Evolutionary conservation across 2,113 vertebrate genomes (phyloP).

Genomic region (Mesoclemmys tuberculata): DNA sequence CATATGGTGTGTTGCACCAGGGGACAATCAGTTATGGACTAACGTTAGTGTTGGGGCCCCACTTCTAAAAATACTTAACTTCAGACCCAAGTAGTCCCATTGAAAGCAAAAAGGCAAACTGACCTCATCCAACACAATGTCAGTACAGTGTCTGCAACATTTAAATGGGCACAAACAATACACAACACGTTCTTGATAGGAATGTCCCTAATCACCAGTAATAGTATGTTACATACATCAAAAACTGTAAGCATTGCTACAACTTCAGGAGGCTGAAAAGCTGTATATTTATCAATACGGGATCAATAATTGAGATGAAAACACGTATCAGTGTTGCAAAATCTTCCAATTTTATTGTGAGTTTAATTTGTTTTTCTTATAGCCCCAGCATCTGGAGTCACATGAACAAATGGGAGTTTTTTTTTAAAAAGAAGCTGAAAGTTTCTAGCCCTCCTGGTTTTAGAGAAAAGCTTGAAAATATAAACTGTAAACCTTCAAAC

Average conservation of each 20-base stretch:
- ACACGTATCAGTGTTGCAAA: not conserved
- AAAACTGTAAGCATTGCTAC: not conserved
- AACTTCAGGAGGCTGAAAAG: not conserved
- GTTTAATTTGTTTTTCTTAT: not conserved
- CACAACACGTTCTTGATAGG: not conserved
- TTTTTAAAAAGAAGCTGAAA: not conserved
- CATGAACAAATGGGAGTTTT: not conserved
- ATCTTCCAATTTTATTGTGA: not conserved
- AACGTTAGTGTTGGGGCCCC: not conserved
- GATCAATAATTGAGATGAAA: not conserved
- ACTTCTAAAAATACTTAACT: not conserved
- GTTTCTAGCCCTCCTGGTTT: not conserved
- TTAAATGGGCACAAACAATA: not conserved
- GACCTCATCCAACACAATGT: not conserved
- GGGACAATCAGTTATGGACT: not conserved
- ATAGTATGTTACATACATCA: not conserved
- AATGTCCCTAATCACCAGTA: not conserved
- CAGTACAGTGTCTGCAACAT: not conserved
- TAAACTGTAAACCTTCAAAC: not conserved
- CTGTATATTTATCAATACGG: not conserved
- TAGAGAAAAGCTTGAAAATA: not conserved
- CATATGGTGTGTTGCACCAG: not conserved
- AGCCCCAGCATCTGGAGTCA: not conserved
- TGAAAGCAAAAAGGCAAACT: not conserved
- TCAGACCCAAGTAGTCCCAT: not conserved